Evolutionary conservation across 2,797 vertebrate genomes (phyloP), one percentile per base, ranked within the genome.

Genomic region (Gorsachius magnificus): DNA sequence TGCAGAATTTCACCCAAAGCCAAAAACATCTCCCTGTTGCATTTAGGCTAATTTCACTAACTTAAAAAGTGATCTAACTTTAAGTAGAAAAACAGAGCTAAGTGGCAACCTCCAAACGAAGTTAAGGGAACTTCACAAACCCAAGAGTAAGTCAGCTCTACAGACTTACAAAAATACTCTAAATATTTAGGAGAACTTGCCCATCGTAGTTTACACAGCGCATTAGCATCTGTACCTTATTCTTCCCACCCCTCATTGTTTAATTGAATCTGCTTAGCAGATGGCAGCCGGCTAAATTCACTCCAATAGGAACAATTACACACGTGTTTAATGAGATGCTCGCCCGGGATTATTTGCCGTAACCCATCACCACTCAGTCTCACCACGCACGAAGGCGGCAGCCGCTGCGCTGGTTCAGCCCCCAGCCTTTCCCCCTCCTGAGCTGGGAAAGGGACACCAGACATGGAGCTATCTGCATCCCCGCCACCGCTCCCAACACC

Each of bases 241-340:
- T 71, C 66, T 28, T 63, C 74, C 75, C 87, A 77, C 21, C 66
- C 85, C 56, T 66, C 25, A 10, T 16, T 17, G 83, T 83, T 95
- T 58, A 93, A 94, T 16, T 76, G 93, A 84, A 51, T 60, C 93
- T 95, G 94, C n/a, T 33, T 65, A 94, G 94, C 96, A 97, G 94
- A 97, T 92, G 95, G 95, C 92, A 86, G 87, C 81, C 93, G 94
- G 89, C 93, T 57, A 6, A 58, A 38, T 71, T 93, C 71, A 48
- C 86, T 83, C 61, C 89, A 78, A 77, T 19, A 87, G 41, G 74
- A 92, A 89, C 88, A 91, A 95, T 69, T 87, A 64, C 43, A 68
- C n/a, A 72, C 87, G 36, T 63, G 46, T 50, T 97, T 89, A 84
- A 96, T 64, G 95, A 96, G 93, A 80, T 35, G 79, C 77, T 91